Evolutionary conservation across 2,113 vertebrate species (phyloP), one percentile per base, ranked within the genome.

Genomic region (Solea senegalensis): DNA sequence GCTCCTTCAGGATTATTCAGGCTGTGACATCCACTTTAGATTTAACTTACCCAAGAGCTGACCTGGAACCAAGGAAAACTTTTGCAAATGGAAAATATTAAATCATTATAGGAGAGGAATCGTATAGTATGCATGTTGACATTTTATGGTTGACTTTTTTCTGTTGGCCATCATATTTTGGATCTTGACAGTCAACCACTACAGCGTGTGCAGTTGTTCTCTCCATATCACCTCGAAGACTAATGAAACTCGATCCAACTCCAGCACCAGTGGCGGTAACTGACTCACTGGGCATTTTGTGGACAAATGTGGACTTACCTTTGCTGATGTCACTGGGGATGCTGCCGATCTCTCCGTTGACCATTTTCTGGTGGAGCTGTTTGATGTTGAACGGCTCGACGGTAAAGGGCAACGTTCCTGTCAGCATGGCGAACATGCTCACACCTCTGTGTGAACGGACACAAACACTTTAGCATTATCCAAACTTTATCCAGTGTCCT

Each of bases 351-450:
- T 95, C 94, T 63, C 92, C 92, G 39, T 72, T 94, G 53, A 94
- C 81, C 92, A 94, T 95, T 91, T 97, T 96, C 81, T 92, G 94
- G 73, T 94, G 93, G 58, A 96, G 90, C 58, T 94, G 92, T 82
- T 96, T 95, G 84, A 95, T 95, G 90, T 95, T 95, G 72, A 95
- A 95, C 55, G 94, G 94, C 71, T 96, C 93, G 61, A 95, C 91
- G 0, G 77, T 93, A 86, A 96, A 95, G 5, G 94, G 92, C 34
- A 96, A 86, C 0, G 92, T 94, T 26, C 94, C 92, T 0, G 94
- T 95, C 83, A 96, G 73, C 95, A 95, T 95, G 64, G 94, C 94
- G 83, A 95, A 95, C 71, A 90, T 92, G 69, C 95, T 95, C 71
- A 95, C 92, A 14, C 94, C 93, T 88, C 95, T 96, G 84, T 69